These are phyloP conservation scores for Pelecanoides urinatrix DNA, from an alignment of 2,113 vertebrate genomes.

Conservation along the genomic window DNA sequence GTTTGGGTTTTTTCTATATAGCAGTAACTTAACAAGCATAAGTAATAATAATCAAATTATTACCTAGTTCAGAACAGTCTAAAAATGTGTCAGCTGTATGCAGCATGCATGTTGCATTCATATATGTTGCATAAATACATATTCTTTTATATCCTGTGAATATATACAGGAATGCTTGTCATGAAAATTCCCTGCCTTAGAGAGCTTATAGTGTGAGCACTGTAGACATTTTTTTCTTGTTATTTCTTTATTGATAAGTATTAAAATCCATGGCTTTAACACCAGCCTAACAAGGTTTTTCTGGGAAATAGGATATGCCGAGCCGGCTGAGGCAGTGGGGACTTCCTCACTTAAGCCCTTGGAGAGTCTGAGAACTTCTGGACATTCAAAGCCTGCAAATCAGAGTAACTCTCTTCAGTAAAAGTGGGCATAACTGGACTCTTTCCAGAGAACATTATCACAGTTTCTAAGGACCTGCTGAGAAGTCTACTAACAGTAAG, in stretches of 20 bases:
- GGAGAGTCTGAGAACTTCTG: background rate
- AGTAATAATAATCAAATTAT: no score
- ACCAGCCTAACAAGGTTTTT: background rate
- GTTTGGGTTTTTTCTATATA: no score
- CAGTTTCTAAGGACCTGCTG: background rate
- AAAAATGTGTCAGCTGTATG: no score
- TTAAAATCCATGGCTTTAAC: background rate
- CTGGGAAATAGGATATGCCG: background rate
- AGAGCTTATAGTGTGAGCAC: background rate
- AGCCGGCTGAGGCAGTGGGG: background rate
- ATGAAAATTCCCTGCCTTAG: background rate
- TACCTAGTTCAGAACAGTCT: no score
- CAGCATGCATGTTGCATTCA: no score
- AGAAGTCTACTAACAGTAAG: background rate
- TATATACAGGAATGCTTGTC: background rate
- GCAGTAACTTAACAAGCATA: no score
- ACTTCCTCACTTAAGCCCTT: background rate
- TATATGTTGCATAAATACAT: no score
- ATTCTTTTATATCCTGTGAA: background rate
- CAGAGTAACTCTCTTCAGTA: background rate
- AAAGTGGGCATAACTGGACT: background rate
- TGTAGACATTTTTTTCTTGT: background rate
- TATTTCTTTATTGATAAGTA: background rate
- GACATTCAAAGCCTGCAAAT: background rate
- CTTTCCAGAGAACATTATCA: background rate